Percentiles rank a stretch among this genome's conserved stretches.
phyloP scores from a whole-genome alignment of 2,888 invertebrate species.

The Acronicta alni region DNA sequence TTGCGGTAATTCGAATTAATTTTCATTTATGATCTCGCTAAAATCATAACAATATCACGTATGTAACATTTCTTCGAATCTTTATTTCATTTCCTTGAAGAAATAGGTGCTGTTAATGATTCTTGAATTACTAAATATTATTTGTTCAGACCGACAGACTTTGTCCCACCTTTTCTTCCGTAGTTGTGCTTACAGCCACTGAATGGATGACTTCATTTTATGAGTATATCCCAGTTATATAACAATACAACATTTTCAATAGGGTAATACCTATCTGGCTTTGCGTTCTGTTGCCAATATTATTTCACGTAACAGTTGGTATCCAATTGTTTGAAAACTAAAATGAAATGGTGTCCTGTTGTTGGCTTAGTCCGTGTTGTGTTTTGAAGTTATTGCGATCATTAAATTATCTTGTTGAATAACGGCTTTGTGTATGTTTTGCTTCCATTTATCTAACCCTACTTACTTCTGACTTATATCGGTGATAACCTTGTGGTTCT shows the following conservation, averaged over 20 bases:
- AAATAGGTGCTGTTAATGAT: no score
- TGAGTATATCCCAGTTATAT: background rate
- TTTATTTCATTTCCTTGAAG: no score
- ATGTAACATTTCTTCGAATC: no score
- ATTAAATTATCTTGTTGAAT: conserved; percentile 29
- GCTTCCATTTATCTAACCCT: conserved; percentile 9
- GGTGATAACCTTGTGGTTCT: no score
- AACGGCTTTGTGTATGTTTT: conserved; percentile 10
- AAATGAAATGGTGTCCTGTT: conserved; percentile 37
- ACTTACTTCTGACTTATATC: background rate
- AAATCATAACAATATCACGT: no score
- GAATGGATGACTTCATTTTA: no score
- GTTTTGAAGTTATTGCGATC: conserved; percentile 29
- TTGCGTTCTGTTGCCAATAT: conserved; percentile 28
- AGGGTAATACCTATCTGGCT: background rate
- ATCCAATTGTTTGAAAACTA: conserved; percentile 47
- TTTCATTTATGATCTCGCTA: no score
- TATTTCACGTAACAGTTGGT: conserved; percentile 28
- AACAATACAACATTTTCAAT: background rate
- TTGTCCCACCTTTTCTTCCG: no score
- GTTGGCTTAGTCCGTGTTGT: conserved; percentile 25
- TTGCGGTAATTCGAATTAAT: no score
- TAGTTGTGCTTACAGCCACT: no score
- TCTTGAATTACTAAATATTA: no score
- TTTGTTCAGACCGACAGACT: no score